Base-by-base conservation (phyloP, 2,888 invertebrate species). In the Leucoptera coffeella region DNA sequence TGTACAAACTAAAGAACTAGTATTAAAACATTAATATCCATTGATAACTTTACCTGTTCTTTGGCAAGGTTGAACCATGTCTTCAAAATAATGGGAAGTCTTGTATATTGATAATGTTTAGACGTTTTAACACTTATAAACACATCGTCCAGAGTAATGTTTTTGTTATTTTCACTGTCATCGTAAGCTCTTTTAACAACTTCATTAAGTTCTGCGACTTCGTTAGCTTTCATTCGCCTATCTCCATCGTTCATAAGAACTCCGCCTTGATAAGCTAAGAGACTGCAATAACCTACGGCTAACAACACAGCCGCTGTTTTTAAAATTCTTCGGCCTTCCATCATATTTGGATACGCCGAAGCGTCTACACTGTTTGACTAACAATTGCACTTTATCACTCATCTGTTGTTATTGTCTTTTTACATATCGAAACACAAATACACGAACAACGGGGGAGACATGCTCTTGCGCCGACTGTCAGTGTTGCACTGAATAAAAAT, bases 91-190 rank as follows among this genome's bases (percentile, higher is more conserved):
- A 91, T 77, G 28, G 85, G 85, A 46, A 97, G 59, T 42, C 96
- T 78, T 27, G 82, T 80, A 37, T 78, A 71, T 55, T 95, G 92
- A 65, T 89, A 92, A 61, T 82, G 80, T 53, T 82, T 81, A 29
- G 94, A 89, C 34, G 95, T 94, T 73, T 96, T 96, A 29, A 96
- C 92, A 71, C 90, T 90, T 56, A 95, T 88, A 64, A 93, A 94
- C 46, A 95, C 77, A 65, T 94, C 92, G 61, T 86, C 78, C 41
- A 91, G 65, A 40, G 77, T 78, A 37, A 85, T 82, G 36, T 80
- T 77, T 36, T 64, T 46, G 4, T 46, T 12, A 3, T 12, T 14
- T 2, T 11, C n/a, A 8, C n/a, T 12, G 3, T 11, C 9, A 17
- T 9, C 9, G 9, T 17, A 6, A 17, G 17, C 9, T 17, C 17